Percentiles rank a stretch among this genome's conserved stretches.
phyloP scores from a whole-genome alignment of 2,797 vertebrate genomes.

The Anguilla pacifica region DNA sequence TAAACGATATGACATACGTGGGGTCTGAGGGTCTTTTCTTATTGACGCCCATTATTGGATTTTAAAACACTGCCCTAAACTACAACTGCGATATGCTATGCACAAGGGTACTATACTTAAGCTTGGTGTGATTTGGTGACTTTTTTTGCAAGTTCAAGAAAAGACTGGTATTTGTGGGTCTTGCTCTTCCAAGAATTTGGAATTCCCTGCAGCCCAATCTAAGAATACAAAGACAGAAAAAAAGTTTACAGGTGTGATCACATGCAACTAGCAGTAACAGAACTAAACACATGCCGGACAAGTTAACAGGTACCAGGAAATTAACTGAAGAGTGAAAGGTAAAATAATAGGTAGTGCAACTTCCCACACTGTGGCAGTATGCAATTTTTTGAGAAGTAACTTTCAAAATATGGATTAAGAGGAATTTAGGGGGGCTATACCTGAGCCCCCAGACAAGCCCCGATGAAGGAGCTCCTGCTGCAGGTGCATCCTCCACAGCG shows the following conservation, averaged over 20 bases:
- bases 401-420: background rate
- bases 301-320: background rate
- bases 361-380: background rate
- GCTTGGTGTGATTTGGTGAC: conserved; percentile 52
- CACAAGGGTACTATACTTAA: conserved; percentile 15
- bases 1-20: background rate
- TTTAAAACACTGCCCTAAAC: background rate
- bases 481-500: conserved; percentile 75
- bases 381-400: background rate
- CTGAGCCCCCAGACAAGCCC: conserved; percentile 75
- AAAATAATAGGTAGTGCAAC: background rate
- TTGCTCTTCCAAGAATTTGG: conserved; percentile 67
- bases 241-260: background rate
- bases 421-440: conserved; percentile 43
- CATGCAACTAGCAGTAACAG: background rate
- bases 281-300: background rate
- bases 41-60: background rate
- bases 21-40: background rate
- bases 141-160: conserved; percentile 64
- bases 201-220: conserved; percentile 68
- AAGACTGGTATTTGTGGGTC: conserved; percentile 55
- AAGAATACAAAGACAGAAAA: background rate
- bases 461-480: conserved; percentile 75
- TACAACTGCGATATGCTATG: background rate
- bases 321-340: background rate